phyloP scores from a whole-genome alignment of 1,140 invertebrate genomes.

The Heliconius melpomene region DNA sequence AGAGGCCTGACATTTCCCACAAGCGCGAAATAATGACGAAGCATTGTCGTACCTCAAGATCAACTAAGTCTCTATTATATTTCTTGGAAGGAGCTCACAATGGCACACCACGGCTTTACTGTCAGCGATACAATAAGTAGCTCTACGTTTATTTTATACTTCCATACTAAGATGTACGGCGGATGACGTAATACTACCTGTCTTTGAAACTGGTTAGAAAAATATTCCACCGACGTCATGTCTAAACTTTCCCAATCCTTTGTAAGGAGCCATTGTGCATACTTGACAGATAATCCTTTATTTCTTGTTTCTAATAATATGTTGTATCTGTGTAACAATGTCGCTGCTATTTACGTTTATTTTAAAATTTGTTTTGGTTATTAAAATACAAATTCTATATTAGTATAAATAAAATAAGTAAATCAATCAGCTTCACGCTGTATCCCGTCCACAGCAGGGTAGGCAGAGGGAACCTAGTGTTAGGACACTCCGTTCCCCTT shows the following conservation, averaged over 20 bases:
- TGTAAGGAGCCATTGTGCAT: slow-evolving; percentile 23
- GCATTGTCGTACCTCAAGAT: slow-evolving; percentile 66
- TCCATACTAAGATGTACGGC: slow-evolving; percentile 54
- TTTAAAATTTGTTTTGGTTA: background rate
- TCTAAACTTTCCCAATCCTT: slow-evolving; percentile 43
- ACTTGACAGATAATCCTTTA: slow-evolving; percentile 23
- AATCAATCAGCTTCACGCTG: too few relatives aligned
- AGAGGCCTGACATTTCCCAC: slow-evolving; percentile 47
- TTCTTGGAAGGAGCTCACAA: slow-evolving; percentile 65
- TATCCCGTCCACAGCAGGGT: too few relatives aligned
- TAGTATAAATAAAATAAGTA: too few relatives aligned
- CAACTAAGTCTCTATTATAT: slow-evolving; percentile 77
- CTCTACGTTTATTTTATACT: slow-evolving; percentile 62
- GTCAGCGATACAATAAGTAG: slow-evolving; percentile 74
- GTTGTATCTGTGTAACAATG: background rate
- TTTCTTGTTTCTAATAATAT: slow-evolving; percentile 10
- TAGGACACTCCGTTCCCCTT: too few relatives aligned
- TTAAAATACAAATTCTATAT: too few relatives aligned
- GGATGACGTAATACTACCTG: slow-evolving; percentile 35
- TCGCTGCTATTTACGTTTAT: background rate
- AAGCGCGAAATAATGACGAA: slow-evolving; percentile 67
- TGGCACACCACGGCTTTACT: slow-evolving; percentile 67
- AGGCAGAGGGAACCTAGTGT: too few relatives aligned
- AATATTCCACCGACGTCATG: slow-evolving; percentile 36
- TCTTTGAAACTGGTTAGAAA: slow-evolving; percentile 28